Conservation (phyloP, 2,797 vertebrate species). For the Microcaecilia unicolor region DNA sequence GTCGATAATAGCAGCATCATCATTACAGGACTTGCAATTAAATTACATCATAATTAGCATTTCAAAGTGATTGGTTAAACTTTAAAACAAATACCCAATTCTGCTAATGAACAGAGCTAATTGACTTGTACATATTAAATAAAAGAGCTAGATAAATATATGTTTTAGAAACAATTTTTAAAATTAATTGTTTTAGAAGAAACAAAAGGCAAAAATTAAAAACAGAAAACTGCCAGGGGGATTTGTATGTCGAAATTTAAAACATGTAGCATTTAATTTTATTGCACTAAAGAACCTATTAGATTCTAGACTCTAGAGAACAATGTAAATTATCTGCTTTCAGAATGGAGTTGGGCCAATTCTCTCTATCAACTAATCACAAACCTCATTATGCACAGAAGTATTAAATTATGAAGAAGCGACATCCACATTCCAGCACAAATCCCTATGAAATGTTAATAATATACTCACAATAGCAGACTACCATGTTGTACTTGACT, state of each 20-base stretch:
- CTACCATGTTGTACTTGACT: constrained; percentile 83
- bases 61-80: constrained; percentile 99
- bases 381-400: constrained; percentile 98
- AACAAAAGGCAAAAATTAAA: constrained; percentile 63
- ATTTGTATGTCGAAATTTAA: constrained; percentile 96
- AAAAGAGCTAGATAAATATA: constrained; percentile 96
- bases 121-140: constrained; percentile 95
- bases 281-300: constrained; percentile 98
- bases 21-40: constrained; percentile 99
- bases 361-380: constrained; percentile 98
- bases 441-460: constrained; percentile 99
- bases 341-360: constrained; percentile 95
- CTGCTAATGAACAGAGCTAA: constrained; percentile 96
- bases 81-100: constrained; percentile 99
- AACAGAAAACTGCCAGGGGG: constrained; percentile 83
- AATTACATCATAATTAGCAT: constrained; percentile 99
- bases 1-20: constrained; percentile 99
- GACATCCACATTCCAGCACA: constrained; percentile 95
- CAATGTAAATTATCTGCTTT: constrained; percentile 99
- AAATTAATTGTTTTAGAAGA: constrained; percentile 62
- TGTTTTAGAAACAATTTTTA: constrained; percentile 79
- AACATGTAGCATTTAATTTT: constrained; percentile 99
- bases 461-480: constrained; percentile 96
- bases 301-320: constrained; percentile 95
- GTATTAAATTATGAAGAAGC: constrained; percentile 99